These are phyloP conservation scores for Abrostola triplasia DNA, from an alignment of 2,888 invertebrate genomes.

Conservation along the genomic window DNA sequence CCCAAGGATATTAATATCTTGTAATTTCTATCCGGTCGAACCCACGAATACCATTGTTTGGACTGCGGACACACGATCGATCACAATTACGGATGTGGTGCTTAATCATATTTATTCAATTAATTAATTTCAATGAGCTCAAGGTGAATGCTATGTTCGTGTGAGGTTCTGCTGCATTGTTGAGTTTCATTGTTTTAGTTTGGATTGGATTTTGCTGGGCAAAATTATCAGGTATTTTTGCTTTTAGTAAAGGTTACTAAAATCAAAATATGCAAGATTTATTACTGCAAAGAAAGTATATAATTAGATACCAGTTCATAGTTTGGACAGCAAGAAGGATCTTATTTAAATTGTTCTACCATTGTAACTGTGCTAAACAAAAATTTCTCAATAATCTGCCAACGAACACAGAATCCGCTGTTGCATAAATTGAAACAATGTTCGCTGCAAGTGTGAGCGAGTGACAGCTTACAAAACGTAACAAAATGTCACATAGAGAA, in stretches of 20 bases:
- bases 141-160: constrained; percentile 69
- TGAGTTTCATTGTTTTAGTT: constrained; percentile 46
- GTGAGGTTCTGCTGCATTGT: constrained; percentile 51
- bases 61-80: constrained; percentile 71
- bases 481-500: constrained; percentile 76
- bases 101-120: constrained; percentile 82
- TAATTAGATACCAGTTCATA: background rate
- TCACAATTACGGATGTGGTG: constrained; percentile 85
- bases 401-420: constrained; percentile 36
- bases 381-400: constrained; percentile 31
- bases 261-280: background rate
- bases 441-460: constrained; percentile 69
- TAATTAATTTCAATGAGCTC: constrained; percentile 80
- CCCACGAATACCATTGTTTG: constrained; percentile 63
- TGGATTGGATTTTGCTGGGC: background rate
- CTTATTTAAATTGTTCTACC: constrained; percentile 12
- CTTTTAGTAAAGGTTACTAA: too few relatives aligned
- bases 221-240: background rate
- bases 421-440: constrained; percentile 61
- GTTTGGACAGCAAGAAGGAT: constrained; percentile 1
- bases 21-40: constrained; percentile 68
- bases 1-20: constrained; percentile 70
- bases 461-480: constrained; percentile 84
- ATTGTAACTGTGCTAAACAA: constrained; percentile 18
- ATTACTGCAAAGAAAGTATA: background rate